Evolutionary conservation across 2,888 invertebrate species (phyloP), one percentile per base, ranked within the genome.

Genomic region (Amorpha juglandis): DNA sequence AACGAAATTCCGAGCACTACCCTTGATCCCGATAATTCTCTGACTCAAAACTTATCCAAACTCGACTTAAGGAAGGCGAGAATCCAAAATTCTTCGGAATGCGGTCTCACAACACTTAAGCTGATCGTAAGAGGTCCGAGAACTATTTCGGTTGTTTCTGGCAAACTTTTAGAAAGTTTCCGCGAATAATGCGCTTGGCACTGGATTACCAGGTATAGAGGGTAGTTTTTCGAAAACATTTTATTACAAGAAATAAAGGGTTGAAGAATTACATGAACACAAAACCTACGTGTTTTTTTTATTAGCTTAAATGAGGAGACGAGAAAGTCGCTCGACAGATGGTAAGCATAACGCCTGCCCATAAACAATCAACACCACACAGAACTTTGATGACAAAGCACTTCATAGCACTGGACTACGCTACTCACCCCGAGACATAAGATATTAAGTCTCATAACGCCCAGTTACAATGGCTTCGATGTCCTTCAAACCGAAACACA

Each of bases 1-100:
- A 3, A 45, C 48, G 27, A 42, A 63, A 65, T 67, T 64, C 51
- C 38, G 42, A 11, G 67, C 42, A 51, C 12, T 62, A 67, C 53
- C 35, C 12, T 62, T 65, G 64, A 69, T 65, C 69, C 65, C 68
- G 65, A 68, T 69, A 71, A 71, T 70, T 67, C 66, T 63, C 51
- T 38, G 33, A 19, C 63, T 51, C 63, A n/a, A 63, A 68, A 65
- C 64, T 65, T 63, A 27, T 58, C 58, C 63, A 12, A 67, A 67
- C 63, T 63, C 53, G 53, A 35, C 63, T 63, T 66, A 63, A 62
- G 52, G 55, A 19, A 67, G 67, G 65, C 67, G 67, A 53, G 63
- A 65, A 63, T 68, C 65, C 51, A 63, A 65, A 65, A 68, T 68
- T 68, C 65, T 63, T 65, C 51, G 55, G 66, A 63, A 63, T 68